Conservation (phyloP, 2,113 vertebrate genomes). For the Aegotheles bennettii region DNA sequence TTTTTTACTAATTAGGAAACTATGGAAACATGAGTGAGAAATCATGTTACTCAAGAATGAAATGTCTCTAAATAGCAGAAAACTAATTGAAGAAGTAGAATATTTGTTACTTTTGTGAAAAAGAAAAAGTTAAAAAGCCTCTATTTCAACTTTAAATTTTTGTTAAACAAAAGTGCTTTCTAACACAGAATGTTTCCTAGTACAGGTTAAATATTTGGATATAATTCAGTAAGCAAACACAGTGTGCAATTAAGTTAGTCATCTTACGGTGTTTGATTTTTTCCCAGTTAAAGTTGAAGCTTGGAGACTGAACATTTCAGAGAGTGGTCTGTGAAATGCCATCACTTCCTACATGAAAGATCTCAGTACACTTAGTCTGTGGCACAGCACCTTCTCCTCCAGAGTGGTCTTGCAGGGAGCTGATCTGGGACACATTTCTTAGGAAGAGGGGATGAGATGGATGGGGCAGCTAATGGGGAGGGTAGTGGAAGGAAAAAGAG, state of each 20-base stretch:
- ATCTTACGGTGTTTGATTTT: neutral
- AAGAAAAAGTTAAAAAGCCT: neutral
- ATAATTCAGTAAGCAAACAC: neutral
- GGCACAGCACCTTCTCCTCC: neutral
- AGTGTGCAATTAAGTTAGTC: neutral
- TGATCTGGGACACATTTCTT: neutral
- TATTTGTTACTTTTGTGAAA: neutral
- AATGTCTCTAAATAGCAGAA: neutral
- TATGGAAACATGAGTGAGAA: neutral
- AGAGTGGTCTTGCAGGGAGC: neutral
- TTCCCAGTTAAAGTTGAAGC: neutral
- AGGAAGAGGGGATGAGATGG: neutral
- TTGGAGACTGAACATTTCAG: neutral
- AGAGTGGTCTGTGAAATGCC: neutral
- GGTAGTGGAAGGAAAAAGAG: neutral
- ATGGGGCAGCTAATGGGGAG: neutral
- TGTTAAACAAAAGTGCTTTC: neutral
- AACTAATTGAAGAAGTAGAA: neutral
- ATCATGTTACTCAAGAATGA: neutral
- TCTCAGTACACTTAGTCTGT: neutral
- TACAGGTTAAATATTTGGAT: neutral
- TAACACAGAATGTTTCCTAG: neutral
- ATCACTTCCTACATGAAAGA: fast-evolving
- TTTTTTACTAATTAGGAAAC: neutral
- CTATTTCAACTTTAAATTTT: neutral